Base-by-base conservation (phyloP, 2,113 vertebrate genomes). In the Neolamprologus modestus region DNA sequence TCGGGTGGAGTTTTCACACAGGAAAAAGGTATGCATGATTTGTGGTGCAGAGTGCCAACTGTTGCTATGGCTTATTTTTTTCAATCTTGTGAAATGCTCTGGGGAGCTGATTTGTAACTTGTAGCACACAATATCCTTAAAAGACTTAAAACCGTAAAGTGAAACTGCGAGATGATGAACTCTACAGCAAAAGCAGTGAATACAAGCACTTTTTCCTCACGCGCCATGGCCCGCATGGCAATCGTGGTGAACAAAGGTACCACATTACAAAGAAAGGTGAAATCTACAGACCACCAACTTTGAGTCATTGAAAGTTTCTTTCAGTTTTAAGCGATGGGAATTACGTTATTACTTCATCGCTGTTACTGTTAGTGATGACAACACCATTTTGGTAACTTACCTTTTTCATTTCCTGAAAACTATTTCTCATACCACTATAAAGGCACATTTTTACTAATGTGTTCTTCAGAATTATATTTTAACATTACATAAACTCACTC, bases 1-100 rank as follows among this genome's bases (percentile, higher is more conserved):
- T 16, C 0, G 47, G 90, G 88, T 87, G 85, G 80, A 73, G 92
- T 84, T 81, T 83, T 93, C 87, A 90, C 90, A 95, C 92, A 94
- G 92, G 94, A 95, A 95, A 88, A 40, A 21, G 40, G 47, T 42
- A 66, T n/a, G 37, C 40, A 17, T 68, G 52, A 87, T 68, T 80
- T 91, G 89, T 53, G 83, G 90, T 81, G 3, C 31, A 9, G 2
- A 4, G 3, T 26, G 26, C 19, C 47, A 92, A 90, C 88, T 71
- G 90, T 33, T 21, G 8, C 31, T 16, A 3, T 8, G 9, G 1
- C 8, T 59, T 37, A 5, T 31, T 50, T 50, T 76, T 76, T 73
- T 42, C 11, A 52, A 35, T 17, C 2, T 28, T 78, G 6, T 37
- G 57, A 71, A 55, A 57, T 28, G 9, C 10, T 16, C 40, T 33